These are phyloP conservation scores for Melanotaenia parkinsoni DNA, from an alignment of 2,797 vertebrate species.

Conservation along the genomic window DNA sequence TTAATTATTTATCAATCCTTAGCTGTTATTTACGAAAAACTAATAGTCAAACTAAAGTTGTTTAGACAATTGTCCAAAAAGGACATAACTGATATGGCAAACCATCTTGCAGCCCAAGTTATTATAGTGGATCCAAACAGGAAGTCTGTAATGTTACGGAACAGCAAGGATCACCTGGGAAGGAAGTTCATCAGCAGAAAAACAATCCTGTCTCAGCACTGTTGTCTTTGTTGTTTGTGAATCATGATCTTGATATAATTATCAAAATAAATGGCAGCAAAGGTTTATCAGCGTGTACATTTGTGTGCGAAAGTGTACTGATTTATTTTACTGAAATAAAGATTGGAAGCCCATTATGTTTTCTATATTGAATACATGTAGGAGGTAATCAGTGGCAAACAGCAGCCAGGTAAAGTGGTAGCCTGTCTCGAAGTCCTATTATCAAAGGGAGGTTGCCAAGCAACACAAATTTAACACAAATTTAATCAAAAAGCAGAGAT, in stretches of 20 bases:
- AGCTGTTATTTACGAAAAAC: too few species aligned
- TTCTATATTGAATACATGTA: not conserved
- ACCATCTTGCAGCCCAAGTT: not conserved
- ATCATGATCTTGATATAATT: not conserved
- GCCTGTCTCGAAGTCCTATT: not conserved
- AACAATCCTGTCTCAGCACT: not conserved
- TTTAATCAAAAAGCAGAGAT: not conserved
- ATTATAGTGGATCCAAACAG: not conserved
- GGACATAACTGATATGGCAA: too few species aligned
- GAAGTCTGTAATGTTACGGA: not conserved
- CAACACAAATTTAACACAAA: not conserved
- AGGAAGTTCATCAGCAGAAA: not conserved
- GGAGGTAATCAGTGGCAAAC: not conserved
- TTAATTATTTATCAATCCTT: too few species aligned
- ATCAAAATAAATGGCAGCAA: not conserved
- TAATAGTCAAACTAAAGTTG: too few species aligned
- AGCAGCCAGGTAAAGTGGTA: not conserved
- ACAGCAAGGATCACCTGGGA: not conserved
- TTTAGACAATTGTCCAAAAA: too few species aligned
- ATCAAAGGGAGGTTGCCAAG: conserved; percentile 1
- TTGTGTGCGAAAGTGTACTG: not conserved
- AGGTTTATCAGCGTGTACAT: not conserved
- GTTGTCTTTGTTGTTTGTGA: not conserved
- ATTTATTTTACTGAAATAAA: not conserved
- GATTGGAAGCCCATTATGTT: not conserved